These are phyloP conservation scores for Phalanger gymnotis DNA, from an alignment of 2,797 vertebrate species.

Conservation along the genomic window DNA sequence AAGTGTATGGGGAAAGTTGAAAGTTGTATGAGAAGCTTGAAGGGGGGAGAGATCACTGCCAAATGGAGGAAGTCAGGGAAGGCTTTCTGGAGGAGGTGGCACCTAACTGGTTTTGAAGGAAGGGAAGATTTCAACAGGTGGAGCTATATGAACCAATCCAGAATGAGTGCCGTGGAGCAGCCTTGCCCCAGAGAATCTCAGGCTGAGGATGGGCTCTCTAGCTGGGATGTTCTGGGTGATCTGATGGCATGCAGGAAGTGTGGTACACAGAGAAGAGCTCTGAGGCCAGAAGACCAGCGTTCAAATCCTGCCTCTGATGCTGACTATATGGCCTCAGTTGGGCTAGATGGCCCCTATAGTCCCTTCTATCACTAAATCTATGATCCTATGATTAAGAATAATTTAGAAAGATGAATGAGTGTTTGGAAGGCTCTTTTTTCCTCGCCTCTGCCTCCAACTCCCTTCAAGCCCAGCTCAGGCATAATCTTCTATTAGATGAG, in stretches of 20 bases:
- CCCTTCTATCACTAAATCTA: too few species aligned
- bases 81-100: background rate
- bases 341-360: too few species aligned
- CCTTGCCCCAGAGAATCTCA: background rate
- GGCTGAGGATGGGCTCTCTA: background rate
- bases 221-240: background rate
- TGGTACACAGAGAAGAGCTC: background rate
- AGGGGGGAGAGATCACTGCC: background rate
- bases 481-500: too few species aligned
- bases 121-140: background rate
- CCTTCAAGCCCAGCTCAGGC: too few species aligned
- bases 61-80: background rate
- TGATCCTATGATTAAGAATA: background rate
- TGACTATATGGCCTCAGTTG: too few species aligned
- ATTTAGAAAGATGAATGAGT: conserved; percentile 11
- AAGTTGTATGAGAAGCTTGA: background rate
- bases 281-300: background rate
- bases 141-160: background rate
- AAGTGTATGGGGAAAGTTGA: background rate
- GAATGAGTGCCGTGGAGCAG: background rate
- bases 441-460: background rate
- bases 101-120: too few species aligned
- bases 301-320: background rate
- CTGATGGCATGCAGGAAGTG: background rate
- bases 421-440: background rate